Conservation (phyloP, 64 coral and sea anemone genomes). For the Pachyseris speciosa region DNA sequence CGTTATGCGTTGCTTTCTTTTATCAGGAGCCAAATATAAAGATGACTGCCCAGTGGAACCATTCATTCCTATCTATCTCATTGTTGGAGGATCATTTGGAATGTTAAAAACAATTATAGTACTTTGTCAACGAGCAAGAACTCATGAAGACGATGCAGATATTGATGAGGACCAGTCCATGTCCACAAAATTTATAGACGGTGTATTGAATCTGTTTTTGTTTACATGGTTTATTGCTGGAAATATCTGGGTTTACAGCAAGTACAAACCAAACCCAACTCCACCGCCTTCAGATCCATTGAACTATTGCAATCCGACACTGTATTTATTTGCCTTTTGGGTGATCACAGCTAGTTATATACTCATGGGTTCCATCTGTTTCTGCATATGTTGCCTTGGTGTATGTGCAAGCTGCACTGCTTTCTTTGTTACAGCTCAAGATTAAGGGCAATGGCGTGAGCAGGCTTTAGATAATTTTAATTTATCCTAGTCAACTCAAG, state of each 20-base stretch:
- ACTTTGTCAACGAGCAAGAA: constrained; percentile 87
- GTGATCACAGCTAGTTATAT: constrained; percentile 98
- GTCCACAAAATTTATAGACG: constrained; percentile 99
- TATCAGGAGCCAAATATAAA: constrained; percentile 89
- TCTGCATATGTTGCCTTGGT: constrained; percentile 99
- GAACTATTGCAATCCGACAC: constrained; percentile 96
- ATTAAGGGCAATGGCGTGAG: neutral
- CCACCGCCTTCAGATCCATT: constrained; percentile 83
- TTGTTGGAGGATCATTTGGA: constrained; percentile 97
- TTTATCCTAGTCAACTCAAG: too few species aligned
- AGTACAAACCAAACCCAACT: constrained; percentile 90
- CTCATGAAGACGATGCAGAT: constrained; percentile 85
- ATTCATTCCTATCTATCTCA: constrained; percentile 98
- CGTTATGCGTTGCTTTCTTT: neutral
- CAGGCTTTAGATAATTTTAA: neutral
- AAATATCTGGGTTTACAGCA: constrained; percentile 99
- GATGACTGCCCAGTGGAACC: constrained; percentile 99
- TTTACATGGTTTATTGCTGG: constrained; percentile 99
- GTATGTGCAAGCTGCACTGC: constrained; percentile 98
- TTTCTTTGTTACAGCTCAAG: constrained; percentile 96
- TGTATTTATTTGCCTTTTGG: constrained; percentile 99
- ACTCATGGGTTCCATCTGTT: constrained; percentile 97
- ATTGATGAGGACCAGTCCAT: constrained; percentile 99
- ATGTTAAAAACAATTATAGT: constrained; percentile 98
- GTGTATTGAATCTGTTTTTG: constrained; percentile 96